Evolutionary conservation across 1,140 invertebrate species (phyloP).

Genomic region (Kradibia gibbosae): DNA sequence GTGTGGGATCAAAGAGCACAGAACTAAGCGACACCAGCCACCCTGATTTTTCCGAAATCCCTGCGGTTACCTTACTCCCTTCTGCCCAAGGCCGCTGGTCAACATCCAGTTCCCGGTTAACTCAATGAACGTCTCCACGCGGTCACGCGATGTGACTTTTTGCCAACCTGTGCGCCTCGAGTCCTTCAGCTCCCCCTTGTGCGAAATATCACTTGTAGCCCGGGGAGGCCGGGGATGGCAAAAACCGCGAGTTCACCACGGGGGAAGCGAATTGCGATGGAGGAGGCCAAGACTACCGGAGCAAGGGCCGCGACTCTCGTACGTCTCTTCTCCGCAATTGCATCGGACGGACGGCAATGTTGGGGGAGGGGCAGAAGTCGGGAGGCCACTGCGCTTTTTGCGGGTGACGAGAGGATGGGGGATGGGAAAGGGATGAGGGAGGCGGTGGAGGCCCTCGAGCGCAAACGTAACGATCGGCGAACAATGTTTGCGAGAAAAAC

Average conservation of each 20-base stretch:
- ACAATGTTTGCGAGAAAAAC: slow-evolving; percentile 51
- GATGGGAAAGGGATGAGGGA: slow-evolving; percentile 34
- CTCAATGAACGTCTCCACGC: not conserved
- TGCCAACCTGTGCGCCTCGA: not conserved
- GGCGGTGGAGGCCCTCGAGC: slow-evolving; percentile 12
- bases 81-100: not conserved
- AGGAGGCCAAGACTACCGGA: not conserved
- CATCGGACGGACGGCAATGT: not conserved
- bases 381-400: slow-evolving; percentile 25
- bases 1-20: too few relatives aligned
- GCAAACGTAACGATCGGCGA: slow-evolving; percentile 50
- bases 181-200: not conserved
- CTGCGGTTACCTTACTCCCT: not conserved
- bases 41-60: not conserved
- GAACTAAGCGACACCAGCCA: too few relatives aligned
- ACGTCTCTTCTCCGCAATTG: not conserved
- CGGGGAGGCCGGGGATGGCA: not conserved
- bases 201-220: slow-evolving; percentile 26
- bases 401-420: not conserved
- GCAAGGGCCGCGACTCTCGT: not conserved
- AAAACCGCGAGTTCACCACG: not conserved
- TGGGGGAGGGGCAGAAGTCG: not conserved
- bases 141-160: not conserved
- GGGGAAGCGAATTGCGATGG: not conserved
- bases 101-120: not conserved